Percentiles rank a stretch among this genome's conserved stretches.
These are phyloP conservation scores for Nymphalis urticae DNA, from an alignment of 2,888 invertebrate species.

Conservation along the genomic window DNA sequence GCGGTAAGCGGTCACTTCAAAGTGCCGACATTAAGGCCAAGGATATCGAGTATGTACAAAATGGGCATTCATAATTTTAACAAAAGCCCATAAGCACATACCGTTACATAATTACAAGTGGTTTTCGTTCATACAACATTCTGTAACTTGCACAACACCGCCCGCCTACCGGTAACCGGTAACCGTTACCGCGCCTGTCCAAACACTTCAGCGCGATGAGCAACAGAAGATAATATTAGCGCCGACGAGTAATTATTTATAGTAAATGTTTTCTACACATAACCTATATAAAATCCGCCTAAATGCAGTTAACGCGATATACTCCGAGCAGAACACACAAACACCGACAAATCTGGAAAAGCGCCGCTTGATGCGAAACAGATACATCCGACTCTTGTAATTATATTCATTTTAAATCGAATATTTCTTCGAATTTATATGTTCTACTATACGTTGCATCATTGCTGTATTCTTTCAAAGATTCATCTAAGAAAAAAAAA, in stretches of 20 bases:
- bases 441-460: neutral
- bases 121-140: conserved; percentile 30
- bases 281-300: conserved; percentile 41
- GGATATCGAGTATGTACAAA: conserved; percentile 63
- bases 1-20: conserved; percentile 59
- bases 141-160: conserved; percentile 30
- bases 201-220: conserved; percentile 36
- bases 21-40: conserved; percentile 70
- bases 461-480: conserved; percentile 1
- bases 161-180: conserved; percentile 27
- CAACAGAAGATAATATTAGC: conserved; percentile 35
- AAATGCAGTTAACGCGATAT: conserved; percentile 48
- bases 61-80: conserved; percentile 70
- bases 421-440: conserved; percentile 6
- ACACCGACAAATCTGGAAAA: conserved; percentile 43
- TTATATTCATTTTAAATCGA: neutral
- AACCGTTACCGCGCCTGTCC: conserved; percentile 22
- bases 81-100: conserved; percentile 67
- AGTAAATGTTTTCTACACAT: conserved; percentile 39
- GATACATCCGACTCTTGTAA: conserved; percentile 32
- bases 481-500: conserved; percentile 4
- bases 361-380: conserved; percentile 41
- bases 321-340: conserved; percentile 43
- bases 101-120: conserved; percentile 63
- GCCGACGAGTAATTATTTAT: conserved; percentile 39